Evolutionary conservation across 2,113 vertebrate species (phyloP).

Genomic region (Coreoperca whiteheadi): DNA sequence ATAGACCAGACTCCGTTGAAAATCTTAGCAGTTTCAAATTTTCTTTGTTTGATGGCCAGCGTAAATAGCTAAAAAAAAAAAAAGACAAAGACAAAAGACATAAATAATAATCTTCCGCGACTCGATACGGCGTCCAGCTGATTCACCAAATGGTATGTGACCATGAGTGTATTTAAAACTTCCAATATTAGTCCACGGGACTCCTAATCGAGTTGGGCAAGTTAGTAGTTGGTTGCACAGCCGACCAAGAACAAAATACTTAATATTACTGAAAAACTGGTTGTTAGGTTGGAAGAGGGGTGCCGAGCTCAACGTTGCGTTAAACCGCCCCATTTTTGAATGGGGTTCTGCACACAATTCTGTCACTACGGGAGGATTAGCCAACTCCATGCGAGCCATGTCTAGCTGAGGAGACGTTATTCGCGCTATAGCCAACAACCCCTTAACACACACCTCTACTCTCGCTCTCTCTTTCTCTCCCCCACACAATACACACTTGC

Average conservation of each 20-base stretch:
- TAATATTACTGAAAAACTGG: neutral
- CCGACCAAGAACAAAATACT: neutral
- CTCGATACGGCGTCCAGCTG: neutral
- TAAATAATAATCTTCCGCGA: neutral
- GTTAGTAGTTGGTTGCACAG: neutral
- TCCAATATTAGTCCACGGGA: neutral
- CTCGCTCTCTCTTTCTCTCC: neutral
- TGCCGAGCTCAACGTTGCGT: neutral
- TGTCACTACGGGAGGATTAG: neutral
- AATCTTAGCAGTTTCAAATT: neutral
- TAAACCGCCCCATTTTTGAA: constrained; percentile 5
- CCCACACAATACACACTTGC: constrained; percentile 30
- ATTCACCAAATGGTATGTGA: neutral
- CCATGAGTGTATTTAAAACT: neutral
- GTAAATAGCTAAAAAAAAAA: neutral
- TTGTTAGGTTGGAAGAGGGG: too few relatives aligned
- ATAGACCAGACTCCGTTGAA: neutral
- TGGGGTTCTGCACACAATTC: neutral
- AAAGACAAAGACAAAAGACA: too few relatives aligned
- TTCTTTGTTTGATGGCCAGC: neutral
- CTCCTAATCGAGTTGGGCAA: neutral
- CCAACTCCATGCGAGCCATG: constrained; percentile 11
- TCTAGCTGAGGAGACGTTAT: constrained; percentile 13
- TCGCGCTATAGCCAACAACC: neutral
- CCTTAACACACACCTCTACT: neutral